Conservation (phyloP, 2,888 invertebrate genomes). For the Autographa gamma region DNA sequence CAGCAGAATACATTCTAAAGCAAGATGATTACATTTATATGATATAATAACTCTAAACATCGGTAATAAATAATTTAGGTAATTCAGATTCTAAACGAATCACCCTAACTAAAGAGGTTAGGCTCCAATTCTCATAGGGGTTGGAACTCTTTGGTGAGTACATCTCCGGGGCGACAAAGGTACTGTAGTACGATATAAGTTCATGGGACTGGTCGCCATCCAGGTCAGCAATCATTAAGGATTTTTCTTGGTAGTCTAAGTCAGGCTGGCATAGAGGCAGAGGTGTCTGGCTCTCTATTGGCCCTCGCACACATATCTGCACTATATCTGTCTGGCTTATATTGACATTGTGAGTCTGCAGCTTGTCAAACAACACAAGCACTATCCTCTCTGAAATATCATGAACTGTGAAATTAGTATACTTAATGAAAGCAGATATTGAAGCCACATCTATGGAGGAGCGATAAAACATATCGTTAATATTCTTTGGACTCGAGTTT, state of each 20-base stretch:
- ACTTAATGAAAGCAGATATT: conserved; percentile 83
- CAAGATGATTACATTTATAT: conserved; percentile 36
- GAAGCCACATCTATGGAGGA: conserved; percentile 79
- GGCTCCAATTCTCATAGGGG: conserved; percentile 87
- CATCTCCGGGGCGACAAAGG: conserved; percentile 86
- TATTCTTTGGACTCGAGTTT: conserved; percentile 83
- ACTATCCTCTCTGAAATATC: conserved; percentile 92
- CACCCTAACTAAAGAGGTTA: conserved; percentile 91
- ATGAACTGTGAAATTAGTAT: conserved; percentile 85
- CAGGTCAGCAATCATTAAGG: conserved; percentile 92
- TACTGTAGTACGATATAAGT: conserved; percentile 93
- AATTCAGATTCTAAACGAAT: conserved; percentile 92
- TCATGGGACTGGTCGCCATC: conserved; percentile 94
- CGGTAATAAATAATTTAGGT: conserved; percentile 90
- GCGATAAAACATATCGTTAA: conserved; percentile 80
- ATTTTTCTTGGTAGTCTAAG: conserved; percentile 92
- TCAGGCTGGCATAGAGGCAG: conserved; percentile 92
- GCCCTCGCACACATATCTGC: conserved; percentile 90
- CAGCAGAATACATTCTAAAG: conserved; percentile 57
- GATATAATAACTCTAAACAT: conserved; percentile 65
- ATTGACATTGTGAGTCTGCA: conserved; percentile 93
- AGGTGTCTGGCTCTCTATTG: conserved; percentile 71
- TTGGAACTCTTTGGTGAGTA: conserved; percentile 76
- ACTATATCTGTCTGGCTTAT: conserved; percentile 93
- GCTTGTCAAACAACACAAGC: conserved; percentile 93